Conservation (phyloP, 2,797 vertebrate genomes). For the Hydrophis major region DNA sequence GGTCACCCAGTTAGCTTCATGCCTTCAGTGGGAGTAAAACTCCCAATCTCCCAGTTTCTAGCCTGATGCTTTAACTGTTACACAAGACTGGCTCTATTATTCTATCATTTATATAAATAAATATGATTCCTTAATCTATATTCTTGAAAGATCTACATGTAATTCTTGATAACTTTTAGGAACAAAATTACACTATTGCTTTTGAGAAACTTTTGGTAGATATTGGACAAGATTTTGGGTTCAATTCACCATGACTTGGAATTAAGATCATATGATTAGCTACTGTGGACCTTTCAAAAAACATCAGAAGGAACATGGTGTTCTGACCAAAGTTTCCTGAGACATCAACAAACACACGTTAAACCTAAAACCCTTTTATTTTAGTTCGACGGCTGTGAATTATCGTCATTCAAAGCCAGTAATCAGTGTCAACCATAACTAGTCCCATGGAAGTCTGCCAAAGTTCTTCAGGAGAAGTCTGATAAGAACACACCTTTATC, state of each 20-base stretch:
- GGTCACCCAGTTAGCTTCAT: background rate
- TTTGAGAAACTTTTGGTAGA: background rate
- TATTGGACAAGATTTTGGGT: background rate
- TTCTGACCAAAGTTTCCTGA: no score
- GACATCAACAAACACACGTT: no score
- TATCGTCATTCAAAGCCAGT: no score
- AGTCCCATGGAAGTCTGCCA: no score
- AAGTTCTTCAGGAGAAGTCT: no score
- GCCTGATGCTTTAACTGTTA: background rate
- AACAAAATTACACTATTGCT: background rate
- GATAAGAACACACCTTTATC: no score
- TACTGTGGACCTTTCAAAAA: no score
- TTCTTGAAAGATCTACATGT: slow-evolving; percentile 4
- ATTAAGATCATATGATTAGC: background rate
- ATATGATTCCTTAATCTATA: accelerated
- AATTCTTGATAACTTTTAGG: slow-evolving; percentile 18
- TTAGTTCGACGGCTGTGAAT: no score
- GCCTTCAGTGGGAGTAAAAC: background rate
- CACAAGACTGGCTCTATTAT: background rate
- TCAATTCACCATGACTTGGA: background rate
- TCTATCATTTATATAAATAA: slow-evolving; percentile 1
- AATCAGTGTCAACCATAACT: no score
- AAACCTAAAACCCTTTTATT: no score
- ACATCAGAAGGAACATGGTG: background rate
- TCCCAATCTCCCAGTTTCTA: background rate